A percentile compares a stretch with the other conserved stretches of the same genome.
These are phyloP conservation scores for Gasterosteus nipponicus DNA, from an alignment of 2,113 vertebrate genomes.

Conservation along the genomic window DNA sequence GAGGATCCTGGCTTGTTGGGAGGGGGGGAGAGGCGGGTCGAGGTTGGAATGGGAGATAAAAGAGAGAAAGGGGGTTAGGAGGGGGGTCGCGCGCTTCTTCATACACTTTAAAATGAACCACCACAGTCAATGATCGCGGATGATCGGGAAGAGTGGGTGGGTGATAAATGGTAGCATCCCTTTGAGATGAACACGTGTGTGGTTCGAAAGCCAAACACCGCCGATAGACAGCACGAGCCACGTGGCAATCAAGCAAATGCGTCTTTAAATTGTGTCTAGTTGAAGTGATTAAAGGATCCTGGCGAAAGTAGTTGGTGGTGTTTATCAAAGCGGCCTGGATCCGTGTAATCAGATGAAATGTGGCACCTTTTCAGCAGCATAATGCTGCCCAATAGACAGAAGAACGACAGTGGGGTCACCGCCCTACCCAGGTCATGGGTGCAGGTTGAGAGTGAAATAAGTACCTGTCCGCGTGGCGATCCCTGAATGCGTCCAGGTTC, in stretches of 20 bases:
- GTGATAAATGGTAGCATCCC: not conserved
- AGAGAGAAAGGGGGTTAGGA: not conserved
- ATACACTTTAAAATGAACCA: not conserved
- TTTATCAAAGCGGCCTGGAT: not conserved
- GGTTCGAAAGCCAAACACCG: not conserved
- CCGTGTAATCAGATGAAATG: not conserved
- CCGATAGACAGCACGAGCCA: not conserved
- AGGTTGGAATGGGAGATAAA: not conserved
- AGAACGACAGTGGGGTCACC: no score
- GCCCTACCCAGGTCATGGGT: not conserved
- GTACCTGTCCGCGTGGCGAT: not conserved
- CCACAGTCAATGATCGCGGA: not conserved
- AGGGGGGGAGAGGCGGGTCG: not conserved
- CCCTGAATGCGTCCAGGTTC: no score
- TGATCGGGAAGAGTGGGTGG: not conserved
- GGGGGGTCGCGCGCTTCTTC: not conserved
- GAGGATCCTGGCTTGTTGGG: slow-evolving; percentile 25
- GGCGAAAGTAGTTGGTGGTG: not conserved
- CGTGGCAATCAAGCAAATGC: not conserved
- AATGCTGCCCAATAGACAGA: not conserved
- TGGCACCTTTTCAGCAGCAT: not conserved
- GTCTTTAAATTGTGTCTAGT: not conserved
- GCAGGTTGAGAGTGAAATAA: not conserved
- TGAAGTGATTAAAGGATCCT: not conserved
- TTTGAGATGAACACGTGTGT: not conserved